Evolutionary conservation across 2,888 invertebrate genomes (phyloP).

Genomic region (Drosophila limbata): DNA sequence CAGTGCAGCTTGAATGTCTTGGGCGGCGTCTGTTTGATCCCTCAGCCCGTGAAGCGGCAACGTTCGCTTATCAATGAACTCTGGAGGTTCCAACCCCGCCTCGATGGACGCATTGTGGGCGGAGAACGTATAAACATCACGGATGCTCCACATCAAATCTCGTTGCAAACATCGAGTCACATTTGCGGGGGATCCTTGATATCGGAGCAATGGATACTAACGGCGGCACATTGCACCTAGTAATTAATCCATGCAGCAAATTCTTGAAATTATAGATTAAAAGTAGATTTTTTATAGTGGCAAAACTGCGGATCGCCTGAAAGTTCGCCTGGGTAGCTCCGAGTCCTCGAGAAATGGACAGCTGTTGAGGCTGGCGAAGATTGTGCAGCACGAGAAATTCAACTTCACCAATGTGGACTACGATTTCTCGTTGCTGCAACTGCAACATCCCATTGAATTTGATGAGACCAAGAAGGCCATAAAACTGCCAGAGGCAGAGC

Average conservation of each 20-base stretch:
- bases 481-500: conserved; percentile 83
- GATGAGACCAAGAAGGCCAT: conserved; percentile 85
- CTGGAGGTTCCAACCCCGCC: conserved; percentile 67
- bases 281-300: conserved; percentile 56
- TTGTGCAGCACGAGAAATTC: conserved; percentile 87
- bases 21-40: conserved; percentile 74
- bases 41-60: conserved; percentile 64
- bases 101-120: conserved; percentile 85
- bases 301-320: conserved; percentile 68
- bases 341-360: conserved; percentile 86
- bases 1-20: conserved; percentile 47
- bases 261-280: too few relatives aligned
- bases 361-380: conserved; percentile 86
- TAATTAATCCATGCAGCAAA: conserved; percentile 50
- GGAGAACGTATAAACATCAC: conserved; percentile 84
- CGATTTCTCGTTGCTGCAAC: conserved; percentile 87
- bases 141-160: conserved; percentile 84
- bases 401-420: conserved; percentile 87
- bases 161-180: conserved; percentile 82
- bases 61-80: conserved; percentile 40
- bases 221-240: conserved; percentile 85
- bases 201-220: conserved; percentile 83
- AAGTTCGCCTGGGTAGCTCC: conserved; percentile 87
- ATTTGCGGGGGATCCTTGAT: conserved; percentile 85
- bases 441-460: conserved; percentile 86